Evolutionary conservation across 2,113 vertebrate genomes (phyloP).

Genomic region (Dicerorhinus sumatrensis): DNA sequence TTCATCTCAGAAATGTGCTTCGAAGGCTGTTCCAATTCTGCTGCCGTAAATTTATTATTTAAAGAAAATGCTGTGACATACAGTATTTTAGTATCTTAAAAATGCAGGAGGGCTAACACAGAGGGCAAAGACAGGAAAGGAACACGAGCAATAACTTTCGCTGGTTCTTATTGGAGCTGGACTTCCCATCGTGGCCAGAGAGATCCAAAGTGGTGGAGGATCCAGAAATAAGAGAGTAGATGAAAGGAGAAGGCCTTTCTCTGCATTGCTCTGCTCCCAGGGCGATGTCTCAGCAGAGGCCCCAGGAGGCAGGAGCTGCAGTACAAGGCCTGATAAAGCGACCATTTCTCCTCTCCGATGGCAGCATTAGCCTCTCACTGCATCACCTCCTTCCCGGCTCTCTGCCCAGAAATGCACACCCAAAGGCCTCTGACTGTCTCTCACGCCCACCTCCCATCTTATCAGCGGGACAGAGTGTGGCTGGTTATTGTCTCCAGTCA

Average conservation of each 20-base stretch:
- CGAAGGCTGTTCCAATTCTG: conserved; percentile 65
- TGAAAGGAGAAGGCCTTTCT: neutral
- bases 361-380: neutral
- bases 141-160: neutral
- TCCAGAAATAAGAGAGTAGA: neutral
- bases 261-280: neutral
- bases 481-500: neutral
- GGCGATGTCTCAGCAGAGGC: neutral
- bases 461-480: neutral
- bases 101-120: conserved; percentile 62
- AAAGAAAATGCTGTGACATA: conserved; percentile 77
- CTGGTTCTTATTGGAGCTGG: neutral
- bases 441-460: neutral
- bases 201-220: neutral
- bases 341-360: neutral
- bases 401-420: neutral
- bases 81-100: conserved; percentile 74
- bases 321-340: neutral
- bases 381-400: neutral
- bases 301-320: too few species aligned
- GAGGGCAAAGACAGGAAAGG: conserved; percentile 8
- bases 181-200: neutral
- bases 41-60: conserved; percentile 75
- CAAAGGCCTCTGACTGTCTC: neutral
- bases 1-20: conserved; percentile 72